Evolutionary conservation across 2,888 invertebrate genomes (phyloP).

Genomic region (Dilophus febrilis): DNA sequence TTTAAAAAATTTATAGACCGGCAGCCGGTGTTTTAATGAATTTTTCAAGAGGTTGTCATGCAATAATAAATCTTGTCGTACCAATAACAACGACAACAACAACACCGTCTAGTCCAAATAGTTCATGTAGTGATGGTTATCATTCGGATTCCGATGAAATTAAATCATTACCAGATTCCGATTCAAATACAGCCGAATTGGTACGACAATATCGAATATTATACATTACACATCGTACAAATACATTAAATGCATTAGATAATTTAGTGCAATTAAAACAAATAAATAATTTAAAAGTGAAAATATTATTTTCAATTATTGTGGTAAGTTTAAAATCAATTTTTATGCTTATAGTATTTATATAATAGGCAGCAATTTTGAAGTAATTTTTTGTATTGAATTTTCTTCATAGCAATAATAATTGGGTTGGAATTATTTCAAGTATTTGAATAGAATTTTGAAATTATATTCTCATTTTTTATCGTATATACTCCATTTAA

Average conservation of each 20-base stretch:
- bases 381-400: no score
- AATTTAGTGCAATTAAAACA: constrained; percentile 62
- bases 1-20: constrained; percentile 32
- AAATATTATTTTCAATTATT: constrained; percentile 88
- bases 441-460: no score
- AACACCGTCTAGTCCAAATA: constrained; percentile 32
- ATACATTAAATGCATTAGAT: constrained; percentile 73
- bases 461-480: no score
- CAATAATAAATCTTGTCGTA: constrained; percentile 60
- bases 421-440: no score
- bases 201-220: constrained; percentile 69
- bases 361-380: no score
- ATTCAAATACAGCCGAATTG: constrained; percentile 34
- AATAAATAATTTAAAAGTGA: constrained; percentile 78
- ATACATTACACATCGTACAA: constrained; percentile 69
- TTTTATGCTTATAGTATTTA: no score
- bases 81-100: constrained; percentile 30
- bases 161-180: constrained; percentile 16
- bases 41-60: constrained; percentile 55
- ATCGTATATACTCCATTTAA: no score
- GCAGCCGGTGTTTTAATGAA: constrained; percentile 56
- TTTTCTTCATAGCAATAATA: no score
- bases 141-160: constrained; percentile 52
- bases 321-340: constrained; percentile 83
- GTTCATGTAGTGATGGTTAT: constrained; percentile 62